phyloP scores from a whole-genome alignment of 2,888 invertebrate genomes.

The Aricia artaxerxes region DNA sequence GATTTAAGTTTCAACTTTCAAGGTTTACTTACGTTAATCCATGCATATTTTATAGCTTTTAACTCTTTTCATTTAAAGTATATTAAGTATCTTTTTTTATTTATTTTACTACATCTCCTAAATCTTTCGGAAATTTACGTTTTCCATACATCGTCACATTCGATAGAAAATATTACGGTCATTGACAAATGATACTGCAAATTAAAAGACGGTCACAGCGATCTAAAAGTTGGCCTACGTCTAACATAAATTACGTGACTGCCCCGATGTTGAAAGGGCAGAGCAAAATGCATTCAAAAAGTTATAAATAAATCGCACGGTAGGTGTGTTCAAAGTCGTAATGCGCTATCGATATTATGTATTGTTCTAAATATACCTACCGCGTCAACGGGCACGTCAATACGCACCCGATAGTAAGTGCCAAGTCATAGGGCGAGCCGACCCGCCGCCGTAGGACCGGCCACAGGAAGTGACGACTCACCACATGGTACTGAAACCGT shows the following conservation, averaged over 20 bases:
- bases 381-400: slow-evolving; percentile 15
- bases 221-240: slow-evolving; percentile 2
- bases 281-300: slow-evolving; percentile 10
- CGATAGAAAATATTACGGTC: not conserved
- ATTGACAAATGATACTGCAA: not conserved
- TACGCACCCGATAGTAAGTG: slow-evolving; percentile 1
- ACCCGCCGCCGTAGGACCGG: slow-evolving; percentile 17
- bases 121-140: not conserved
- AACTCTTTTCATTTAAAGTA: too few species aligned
- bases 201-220: not conserved
- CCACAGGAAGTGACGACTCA: not conserved
- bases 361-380: slow-evolving; percentile 17
- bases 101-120: too few species aligned
- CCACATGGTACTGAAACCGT: slow-evolving; percentile 8
- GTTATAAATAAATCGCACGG: slow-evolving; percentile 24
- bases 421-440: slow-evolving; percentile 12
- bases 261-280: slow-evolving; percentile 16
- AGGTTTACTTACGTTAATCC: too few species aligned
- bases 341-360: slow-evolving; percentile 10
- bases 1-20: too few species aligned
- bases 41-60: too few species aligned
- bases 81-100: too few species aligned
- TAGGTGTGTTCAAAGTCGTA: slow-evolving; percentile 27
- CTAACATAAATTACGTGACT: slow-evolving; percentile 18
- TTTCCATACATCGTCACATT: not conserved